These are phyloP conservation scores for Albula goreensis DNA, from an alignment of 2,113 vertebrate genomes.

Conservation along the genomic window DNA sequence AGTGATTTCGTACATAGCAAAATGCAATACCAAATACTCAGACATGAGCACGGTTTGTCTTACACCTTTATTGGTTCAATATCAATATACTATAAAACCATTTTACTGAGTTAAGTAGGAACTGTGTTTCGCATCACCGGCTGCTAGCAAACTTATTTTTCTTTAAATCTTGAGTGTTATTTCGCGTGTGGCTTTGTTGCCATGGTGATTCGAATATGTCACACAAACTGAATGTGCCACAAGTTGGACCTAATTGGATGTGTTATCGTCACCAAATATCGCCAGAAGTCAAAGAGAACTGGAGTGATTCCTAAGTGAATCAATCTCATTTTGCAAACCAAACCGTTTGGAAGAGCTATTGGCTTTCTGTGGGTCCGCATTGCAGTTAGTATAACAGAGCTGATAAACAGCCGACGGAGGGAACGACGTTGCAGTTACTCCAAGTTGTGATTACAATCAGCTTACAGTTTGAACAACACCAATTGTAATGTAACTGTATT, in stretches of 20 bases:
- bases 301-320: neutral
- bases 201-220: neutral
- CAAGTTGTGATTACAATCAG: neutral
- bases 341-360: neutral
- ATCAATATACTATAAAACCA: neutral
- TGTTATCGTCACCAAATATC: neutral
- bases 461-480: no score
- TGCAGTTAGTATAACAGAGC: neutral
- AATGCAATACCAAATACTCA: neutral
- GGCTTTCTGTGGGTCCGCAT: neutral
- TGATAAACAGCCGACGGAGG: neutral
- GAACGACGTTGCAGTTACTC: neutral
- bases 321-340: neutral
- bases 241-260: neutral
- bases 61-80: neutral
- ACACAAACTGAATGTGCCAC: neutral
- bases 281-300: neutral
- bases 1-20: neutral
- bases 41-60: neutral
- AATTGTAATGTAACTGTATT: no score
- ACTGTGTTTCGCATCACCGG: neutral
- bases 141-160: neutral
- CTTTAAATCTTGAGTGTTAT: neutral
- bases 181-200: neutral
- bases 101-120: neutral